A percentile compares a stretch with the other conserved stretches of the same genome.
Conservation (phyloP, 92 coral and sea anemone genomes). For the Bergia puertoricense region DNA sequence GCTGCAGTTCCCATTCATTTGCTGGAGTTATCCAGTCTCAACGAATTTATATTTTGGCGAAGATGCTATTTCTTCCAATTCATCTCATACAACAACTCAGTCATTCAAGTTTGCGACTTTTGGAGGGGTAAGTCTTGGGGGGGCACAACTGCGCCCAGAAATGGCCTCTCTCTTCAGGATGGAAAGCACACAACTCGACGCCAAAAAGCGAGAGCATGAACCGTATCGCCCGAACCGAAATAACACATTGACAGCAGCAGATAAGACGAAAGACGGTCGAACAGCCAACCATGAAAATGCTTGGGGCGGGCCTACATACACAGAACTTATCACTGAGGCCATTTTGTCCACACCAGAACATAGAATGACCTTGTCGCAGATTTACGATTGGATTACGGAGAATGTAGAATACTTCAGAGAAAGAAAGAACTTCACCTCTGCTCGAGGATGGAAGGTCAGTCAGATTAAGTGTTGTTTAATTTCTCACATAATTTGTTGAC, state of each 20-base stretch:
- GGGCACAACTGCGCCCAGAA: slow-evolving; percentile 14
- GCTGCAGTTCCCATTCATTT: neutral
- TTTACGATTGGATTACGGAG: slow-evolving; percentile 38
- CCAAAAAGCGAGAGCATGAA: neutral
- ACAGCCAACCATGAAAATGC: slow-evolving; percentile 27
- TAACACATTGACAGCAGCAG: neutral
- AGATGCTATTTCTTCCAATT: neutral
- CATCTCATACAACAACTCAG: neutral
- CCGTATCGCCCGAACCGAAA: neutral
- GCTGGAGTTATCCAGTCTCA: slow-evolving; percentile 7
- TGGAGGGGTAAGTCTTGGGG: neutral
- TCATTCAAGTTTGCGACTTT: neutral
- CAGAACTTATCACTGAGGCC: slow-evolving; percentile 39
- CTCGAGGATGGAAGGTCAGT: slow-evolving; percentile 45
- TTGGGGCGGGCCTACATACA: slow-evolving; percentile 44
- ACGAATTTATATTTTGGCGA: slow-evolving; percentile 24
- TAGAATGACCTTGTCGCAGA: slow-evolving; percentile 45
- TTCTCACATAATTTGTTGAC: neutral
- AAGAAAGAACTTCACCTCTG: slow-evolving; percentile 38
- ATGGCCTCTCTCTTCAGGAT: neutral
- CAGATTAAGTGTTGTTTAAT: no score
- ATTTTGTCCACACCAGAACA: slow-evolving; percentile 38
- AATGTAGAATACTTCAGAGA: slow-evolving; percentile 44
- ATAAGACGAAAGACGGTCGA: neutral
- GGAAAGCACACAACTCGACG: neutral